A percentile compares a stretch with the other conserved stretches of the same genome.
Conservation (phyloP, 2,797 vertebrate genomes). For the Tenualosa thibaudeaui region DNA sequence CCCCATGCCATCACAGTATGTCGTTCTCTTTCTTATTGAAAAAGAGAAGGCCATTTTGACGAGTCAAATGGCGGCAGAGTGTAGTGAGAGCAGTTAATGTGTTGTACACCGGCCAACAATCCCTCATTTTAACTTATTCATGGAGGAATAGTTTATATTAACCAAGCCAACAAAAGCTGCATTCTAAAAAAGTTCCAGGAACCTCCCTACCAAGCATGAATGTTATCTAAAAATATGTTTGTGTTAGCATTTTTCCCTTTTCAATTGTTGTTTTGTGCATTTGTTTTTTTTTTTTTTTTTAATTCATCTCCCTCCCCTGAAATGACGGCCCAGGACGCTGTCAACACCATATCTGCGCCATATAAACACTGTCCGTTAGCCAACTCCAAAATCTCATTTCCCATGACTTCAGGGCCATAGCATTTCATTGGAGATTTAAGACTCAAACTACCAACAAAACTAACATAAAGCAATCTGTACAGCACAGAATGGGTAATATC, state of each 20-base stretch:
- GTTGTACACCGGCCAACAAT: constrained; percentile 33
- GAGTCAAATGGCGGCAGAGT: neutral
- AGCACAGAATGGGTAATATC: neutral
- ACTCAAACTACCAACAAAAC: constrained; percentile 35
- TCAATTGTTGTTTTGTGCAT: constrained; percentile 37
- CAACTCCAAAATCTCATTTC: constrained; percentile 63
- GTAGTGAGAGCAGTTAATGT: constrained; percentile 42
- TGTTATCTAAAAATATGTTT: constrained; percentile 52
- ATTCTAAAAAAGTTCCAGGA: constrained; percentile 45
- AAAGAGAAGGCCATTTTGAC: neutral
- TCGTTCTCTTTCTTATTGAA: neutral
- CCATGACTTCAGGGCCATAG: constrained; percentile 59
- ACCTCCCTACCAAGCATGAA: constrained; percentile 44
- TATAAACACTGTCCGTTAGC: constrained; percentile 66
- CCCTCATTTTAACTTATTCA: constrained; percentile 44
- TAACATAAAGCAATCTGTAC: constrained; percentile 20
- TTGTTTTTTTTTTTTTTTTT: constrained; percentile 26
- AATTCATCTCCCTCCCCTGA: constrained; percentile 53
- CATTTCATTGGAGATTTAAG: constrained; percentile 58
- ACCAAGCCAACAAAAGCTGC: constrained; percentile 45
- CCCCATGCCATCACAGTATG: neutral
- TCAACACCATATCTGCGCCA: constrained; percentile 57
- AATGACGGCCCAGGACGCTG: constrained; percentile 53
- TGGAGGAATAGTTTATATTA: constrained; percentile 50
- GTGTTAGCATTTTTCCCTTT: constrained; percentile 38